Conservation (phyloP, 2,113 vertebrate genomes). For the Hoplias malabaricus region DNA sequence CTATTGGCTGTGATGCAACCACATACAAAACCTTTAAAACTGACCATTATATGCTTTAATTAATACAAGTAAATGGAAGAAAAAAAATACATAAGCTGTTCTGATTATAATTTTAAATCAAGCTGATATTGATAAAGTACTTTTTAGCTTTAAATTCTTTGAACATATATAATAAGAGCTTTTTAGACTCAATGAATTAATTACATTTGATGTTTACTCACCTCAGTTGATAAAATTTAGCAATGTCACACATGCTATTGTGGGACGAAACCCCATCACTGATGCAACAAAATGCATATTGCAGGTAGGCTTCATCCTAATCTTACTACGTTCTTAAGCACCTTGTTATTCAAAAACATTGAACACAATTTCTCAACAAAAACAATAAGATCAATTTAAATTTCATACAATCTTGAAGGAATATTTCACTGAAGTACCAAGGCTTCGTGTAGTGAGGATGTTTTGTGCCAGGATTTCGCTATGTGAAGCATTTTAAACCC, state of each 20-base stretch:
- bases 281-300: neutral
- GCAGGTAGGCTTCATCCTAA: neutral
- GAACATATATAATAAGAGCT: neutral
- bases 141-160: constrained; percentile 12
- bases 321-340: neutral
- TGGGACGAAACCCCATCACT: neutral
- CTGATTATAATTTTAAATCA: neutral
- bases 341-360: constrained; percentile 19
- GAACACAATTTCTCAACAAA: constrained; percentile 10
- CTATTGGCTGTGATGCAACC: neutral
- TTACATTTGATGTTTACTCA: neutral
- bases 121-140: neutral
- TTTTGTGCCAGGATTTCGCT: constrained; percentile 67
- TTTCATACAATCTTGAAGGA: constrained; percentile 63
- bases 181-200: neutral
- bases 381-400: neutral
- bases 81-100: neutral
- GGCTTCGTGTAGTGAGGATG: constrained; percentile 68
- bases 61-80: neutral
- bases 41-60: neutral
- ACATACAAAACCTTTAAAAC: neutral
- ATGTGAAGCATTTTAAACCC: constrained; percentile 60
- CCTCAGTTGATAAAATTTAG: neutral
- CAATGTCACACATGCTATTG: neutral
- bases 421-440: constrained; percentile 70